phyloP scores from a whole-genome alignment of 2,888 invertebrate species.

The Pristionchus japonicus region DNA sequence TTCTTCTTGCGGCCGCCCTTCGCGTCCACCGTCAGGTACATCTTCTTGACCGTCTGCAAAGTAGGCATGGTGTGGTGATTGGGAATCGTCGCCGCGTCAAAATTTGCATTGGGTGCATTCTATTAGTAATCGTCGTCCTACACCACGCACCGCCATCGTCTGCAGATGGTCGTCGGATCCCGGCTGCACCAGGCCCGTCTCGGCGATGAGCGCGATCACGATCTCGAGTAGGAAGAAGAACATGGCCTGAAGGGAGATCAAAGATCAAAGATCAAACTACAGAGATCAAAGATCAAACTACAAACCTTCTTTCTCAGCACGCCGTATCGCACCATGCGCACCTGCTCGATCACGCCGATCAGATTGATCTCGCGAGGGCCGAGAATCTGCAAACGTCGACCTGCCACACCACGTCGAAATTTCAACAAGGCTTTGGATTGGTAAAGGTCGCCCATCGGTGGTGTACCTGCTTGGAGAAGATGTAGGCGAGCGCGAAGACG shows the following conservation, averaged over 20 bases:
- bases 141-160: conserved; percentile 13
- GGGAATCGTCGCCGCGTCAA: conserved; percentile 19
- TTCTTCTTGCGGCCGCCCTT: conserved; percentile 5
- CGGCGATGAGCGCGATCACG: conserved; percentile 7
- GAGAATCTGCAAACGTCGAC: conserved; percentile 19
- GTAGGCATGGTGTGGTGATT: neutral
- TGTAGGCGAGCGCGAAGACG: conserved; percentile 35
- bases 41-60: neutral
- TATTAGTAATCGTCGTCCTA: neutral
- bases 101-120: neutral
- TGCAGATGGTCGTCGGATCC: neutral
- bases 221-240: conserved; percentile 17
- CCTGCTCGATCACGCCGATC: conserved; percentile 14
- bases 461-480: conserved; percentile 46
- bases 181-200: conserved; percentile 29
- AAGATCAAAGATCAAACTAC: neutral
- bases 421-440: neutral
- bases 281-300: neutral
- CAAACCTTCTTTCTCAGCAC: conserved; percentile 25
- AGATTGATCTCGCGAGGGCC: neutral
- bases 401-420: neutral
- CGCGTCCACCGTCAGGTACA: neutral
- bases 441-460: too few species aligned
- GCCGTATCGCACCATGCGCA: conserved; percentile 17
- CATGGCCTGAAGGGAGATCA: neutral